These are phyloP conservation scores for Netelia inedita DNA, from an alignment of 2,888 invertebrate species.

Conservation along the genomic window DNA sequence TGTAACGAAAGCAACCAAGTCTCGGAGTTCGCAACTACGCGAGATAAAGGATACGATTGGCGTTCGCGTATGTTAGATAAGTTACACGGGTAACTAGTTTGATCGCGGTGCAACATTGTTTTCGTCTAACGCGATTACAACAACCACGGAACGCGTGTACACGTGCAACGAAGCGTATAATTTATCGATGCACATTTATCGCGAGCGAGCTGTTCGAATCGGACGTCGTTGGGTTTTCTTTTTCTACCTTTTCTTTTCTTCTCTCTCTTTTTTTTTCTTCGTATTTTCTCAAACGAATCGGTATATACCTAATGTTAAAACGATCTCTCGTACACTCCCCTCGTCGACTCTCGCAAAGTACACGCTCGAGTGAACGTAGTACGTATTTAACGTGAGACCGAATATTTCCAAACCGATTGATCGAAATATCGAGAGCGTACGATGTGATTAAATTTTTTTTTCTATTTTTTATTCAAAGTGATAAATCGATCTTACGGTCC, in stretches of 20 bases:
- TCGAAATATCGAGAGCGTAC: neutral
- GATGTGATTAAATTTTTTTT: neutral
- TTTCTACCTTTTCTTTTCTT: neutral
- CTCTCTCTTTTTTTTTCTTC: conserved; percentile 1
- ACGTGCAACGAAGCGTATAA: conserved; percentile 63
- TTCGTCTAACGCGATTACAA: conserved; percentile 42
- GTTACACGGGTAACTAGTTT: conserved; percentile 37
- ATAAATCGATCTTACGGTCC: too few species aligned
- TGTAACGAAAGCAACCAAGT: neutral
- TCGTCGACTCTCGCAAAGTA: conserved; percentile 10
- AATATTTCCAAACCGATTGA: neutral
- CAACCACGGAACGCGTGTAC: conserved; percentile 29
- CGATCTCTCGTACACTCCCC: conserved; percentile 16
- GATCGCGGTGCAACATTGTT: conserved; percentile 58
- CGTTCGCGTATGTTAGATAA: neutral
- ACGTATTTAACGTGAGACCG: neutral
- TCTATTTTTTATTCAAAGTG: too few species aligned
- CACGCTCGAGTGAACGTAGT: neutral
- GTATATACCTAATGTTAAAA: neutral
- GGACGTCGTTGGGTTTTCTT: conserved; percentile 13
- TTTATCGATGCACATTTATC: conserved; percentile 62
- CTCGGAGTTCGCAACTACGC: too few species aligned
- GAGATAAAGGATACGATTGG: neutral
- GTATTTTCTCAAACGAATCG: conserved; percentile 15
- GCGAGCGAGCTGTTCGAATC: conserved; percentile 29